Evolutionary conservation across 2,797 vertebrate genomes (phyloP).

Genomic region (Rhinichthys osculus): DNA sequence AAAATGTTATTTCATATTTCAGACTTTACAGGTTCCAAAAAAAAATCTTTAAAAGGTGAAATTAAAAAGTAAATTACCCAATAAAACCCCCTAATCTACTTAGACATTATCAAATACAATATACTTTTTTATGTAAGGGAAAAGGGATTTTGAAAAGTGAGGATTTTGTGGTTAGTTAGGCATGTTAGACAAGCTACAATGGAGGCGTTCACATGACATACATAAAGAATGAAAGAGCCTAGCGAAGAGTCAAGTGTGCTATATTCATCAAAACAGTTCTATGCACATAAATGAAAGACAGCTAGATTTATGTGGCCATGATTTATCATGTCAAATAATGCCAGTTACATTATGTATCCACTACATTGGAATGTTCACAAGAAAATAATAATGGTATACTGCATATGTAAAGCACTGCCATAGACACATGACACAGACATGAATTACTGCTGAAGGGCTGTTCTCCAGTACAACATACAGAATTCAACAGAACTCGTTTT

Average conservation of each 20-base stretch:
- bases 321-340: not conserved
- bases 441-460: slow-evolving; percentile 4
- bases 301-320: too few species aligned
- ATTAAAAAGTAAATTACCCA: not conserved
- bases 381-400: not conserved
- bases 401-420: not conserved
- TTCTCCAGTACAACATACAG: not conserved
- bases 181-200: slow-evolving; percentile 2
- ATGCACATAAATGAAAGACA: slow-evolving; percentile 8
- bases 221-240: not conserved
- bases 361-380: not conserved
- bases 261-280: not conserved
- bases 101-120: not conserved
- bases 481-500: not conserved
- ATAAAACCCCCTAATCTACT: not conserved
- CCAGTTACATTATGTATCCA: slow-evolving; percentile 9
- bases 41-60: not conserved
- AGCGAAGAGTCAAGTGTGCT: not conserved
- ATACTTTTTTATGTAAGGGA: not conserved
- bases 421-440: slow-evolving; percentile 1
- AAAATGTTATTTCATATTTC: not conserved
- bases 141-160: not conserved
- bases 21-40: not conserved
- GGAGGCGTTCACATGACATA: not conserved
- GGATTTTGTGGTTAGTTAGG: not conserved